Evolutionary conservation across 2,797 vertebrate genomes (phyloP).

Genomic region (Rhadinocentrus ornatus): DNA sequence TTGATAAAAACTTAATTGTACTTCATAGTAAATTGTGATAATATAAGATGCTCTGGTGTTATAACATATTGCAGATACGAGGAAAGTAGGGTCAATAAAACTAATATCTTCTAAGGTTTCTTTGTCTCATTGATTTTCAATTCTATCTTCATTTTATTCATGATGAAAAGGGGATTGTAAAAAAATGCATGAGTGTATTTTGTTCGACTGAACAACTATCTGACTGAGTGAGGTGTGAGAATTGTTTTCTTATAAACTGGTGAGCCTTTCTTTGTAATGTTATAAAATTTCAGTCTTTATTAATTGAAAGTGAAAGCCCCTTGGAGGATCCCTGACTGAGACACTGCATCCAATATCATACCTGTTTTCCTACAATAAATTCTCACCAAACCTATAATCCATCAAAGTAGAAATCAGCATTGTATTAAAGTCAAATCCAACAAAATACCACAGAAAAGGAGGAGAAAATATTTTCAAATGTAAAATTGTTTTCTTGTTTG

Average conservation of each 20-base stretch:
- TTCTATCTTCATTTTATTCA: conserved; percentile 58
- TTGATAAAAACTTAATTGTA: conserved; percentile 42
- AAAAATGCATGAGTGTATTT: conserved; percentile 46
- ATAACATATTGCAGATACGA: conserved; percentile 38
- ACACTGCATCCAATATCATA: conserved; percentile 61
- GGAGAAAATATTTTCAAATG: conserved; percentile 67
- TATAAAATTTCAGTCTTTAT: conserved; percentile 16
- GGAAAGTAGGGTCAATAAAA: conserved; percentile 64
- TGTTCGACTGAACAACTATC: conserved; percentile 55
- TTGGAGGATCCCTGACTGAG: conserved; percentile 25
- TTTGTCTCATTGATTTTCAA: conserved; percentile 51
- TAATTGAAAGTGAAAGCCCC: conserved; percentile 23
- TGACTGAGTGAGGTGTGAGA: conserved; percentile 22
- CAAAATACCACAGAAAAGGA: conserved; percentile 54
- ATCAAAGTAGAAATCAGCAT: conserved; percentile 40
- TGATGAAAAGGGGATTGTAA: conserved; percentile 48
- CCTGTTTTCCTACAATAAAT: conserved; percentile 54
- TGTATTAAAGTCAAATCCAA: conserved; percentile 58
- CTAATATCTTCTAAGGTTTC: conserved; percentile 57
- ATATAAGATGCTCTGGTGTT: conserved; percentile 32
- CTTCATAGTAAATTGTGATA: conserved; percentile 44
- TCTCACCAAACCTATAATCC: conserved; percentile 50
- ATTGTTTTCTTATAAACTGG: conserved; percentile 46
- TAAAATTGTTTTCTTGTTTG: conserved; percentile 63
- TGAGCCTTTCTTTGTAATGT: conserved; percentile 22